Percentiles rank a stretch among this genome's conserved stretches.
Conservation (phyloP, 2,113 vertebrate species). For the Colaptes auratus region DNA sequence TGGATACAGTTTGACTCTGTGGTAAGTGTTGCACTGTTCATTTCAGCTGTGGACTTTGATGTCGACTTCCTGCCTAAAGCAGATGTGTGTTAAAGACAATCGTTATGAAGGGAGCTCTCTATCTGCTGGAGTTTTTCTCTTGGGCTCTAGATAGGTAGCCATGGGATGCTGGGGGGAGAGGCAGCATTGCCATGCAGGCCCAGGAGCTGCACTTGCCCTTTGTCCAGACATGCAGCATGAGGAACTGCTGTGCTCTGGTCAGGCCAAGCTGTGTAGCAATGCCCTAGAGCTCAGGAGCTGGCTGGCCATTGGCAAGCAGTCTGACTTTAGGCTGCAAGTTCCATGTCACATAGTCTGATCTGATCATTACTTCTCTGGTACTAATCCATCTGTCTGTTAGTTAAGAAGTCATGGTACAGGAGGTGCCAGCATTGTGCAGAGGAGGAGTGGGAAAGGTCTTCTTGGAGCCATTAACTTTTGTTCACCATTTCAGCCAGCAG, state of each 20-base stretch:
- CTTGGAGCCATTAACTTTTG: not conserved
- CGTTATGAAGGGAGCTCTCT: not conserved
- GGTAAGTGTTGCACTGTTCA: slow-evolving; percentile 76
- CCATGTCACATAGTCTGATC: not conserved
- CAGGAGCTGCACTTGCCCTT: not conserved
- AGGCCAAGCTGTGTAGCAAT: not conserved
- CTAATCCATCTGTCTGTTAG: not conserved
- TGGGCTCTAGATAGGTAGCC: not conserved
- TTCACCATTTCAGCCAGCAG: not conserved
- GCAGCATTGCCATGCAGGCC: not conserved
- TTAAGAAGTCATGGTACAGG: not conserved
- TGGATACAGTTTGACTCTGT: slow-evolving; percentile 84
- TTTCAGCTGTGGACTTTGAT: not conserved
- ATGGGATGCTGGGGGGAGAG: not conserved
- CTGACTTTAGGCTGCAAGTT: not conserved
- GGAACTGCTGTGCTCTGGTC: not conserved
- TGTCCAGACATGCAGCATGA: not conserved
- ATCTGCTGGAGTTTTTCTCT: not conserved
- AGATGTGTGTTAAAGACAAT: not conserved
- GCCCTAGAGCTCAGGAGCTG: not conserved
- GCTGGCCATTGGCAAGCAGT: not conserved
- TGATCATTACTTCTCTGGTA: not conserved
- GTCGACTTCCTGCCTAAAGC: not conserved
- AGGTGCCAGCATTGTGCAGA: not conserved
- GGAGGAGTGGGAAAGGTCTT: not conserved